These are phyloP conservation scores for Diploscapter pachys DNA, from an alignment of 1,140 invertebrate species.

Conservation along the genomic window DNA sequence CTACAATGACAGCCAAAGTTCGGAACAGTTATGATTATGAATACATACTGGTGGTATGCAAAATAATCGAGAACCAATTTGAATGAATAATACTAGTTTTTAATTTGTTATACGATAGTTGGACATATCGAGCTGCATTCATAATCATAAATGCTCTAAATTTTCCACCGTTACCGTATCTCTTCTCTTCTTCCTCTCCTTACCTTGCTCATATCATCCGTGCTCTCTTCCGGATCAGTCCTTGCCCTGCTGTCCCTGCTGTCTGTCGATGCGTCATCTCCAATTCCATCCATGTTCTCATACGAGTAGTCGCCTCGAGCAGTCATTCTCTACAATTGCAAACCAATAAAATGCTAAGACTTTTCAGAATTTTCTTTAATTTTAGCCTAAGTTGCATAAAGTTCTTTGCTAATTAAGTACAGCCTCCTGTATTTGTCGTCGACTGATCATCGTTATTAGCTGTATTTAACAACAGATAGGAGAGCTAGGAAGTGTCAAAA, in stretches of 20 bases:
- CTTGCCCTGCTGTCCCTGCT: slow-evolving; percentile 20
- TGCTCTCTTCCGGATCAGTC: slow-evolving; percentile 27
- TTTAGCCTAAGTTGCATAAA: too few relatives aligned
- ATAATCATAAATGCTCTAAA: not conserved
- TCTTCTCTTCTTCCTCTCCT: not conserved
- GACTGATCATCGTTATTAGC: too few relatives aligned
- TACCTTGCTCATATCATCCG: slow-evolving; percentile 24
- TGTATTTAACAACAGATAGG: too few relatives aligned
- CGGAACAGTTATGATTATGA: not conserved
- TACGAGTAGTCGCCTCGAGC: slow-evolving; percentile 23
- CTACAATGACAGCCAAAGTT: not conserved
- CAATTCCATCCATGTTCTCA: slow-evolving; percentile 35
- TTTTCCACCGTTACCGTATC: not conserved
- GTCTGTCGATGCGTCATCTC: slow-evolving; percentile 33
- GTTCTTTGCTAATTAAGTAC: too few relatives aligned
- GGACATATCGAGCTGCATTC: not conserved
- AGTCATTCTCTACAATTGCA: slow-evolving; percentile 3
- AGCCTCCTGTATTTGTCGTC: too few relatives aligned
- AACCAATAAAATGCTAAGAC: too few relatives aligned
- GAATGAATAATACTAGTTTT: not conserved
- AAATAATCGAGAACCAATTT: too few relatives aligned
- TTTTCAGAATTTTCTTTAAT: too few relatives aligned
- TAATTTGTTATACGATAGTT: too few relatives aligned
- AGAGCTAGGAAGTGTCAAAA: too few relatives aligned
- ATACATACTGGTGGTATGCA: too few relatives aligned